Conservation (phyloP, 2,797 vertebrate species). For the Loris lydekkerianus region DNA sequence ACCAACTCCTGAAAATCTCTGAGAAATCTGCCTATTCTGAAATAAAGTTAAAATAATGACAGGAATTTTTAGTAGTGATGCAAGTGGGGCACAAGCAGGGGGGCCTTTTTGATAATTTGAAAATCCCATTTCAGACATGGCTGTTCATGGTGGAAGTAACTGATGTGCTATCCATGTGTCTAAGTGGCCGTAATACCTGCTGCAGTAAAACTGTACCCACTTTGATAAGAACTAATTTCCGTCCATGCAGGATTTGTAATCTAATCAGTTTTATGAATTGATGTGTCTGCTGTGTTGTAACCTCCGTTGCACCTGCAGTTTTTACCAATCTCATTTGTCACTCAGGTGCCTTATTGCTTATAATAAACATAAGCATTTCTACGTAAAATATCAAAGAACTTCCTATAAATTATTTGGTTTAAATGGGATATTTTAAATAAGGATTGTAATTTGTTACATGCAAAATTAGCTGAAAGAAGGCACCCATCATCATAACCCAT, state of each 20-base stretch:
- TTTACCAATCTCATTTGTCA: not conserved
- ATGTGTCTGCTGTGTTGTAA: not conserved
- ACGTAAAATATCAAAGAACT: constrained; percentile 29
- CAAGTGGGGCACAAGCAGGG: not conserved
- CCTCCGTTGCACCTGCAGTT: not conserved
- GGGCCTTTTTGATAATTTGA: not conserved
- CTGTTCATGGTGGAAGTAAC: not conserved
- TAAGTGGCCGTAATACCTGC: not conserved
- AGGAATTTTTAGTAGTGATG: not conserved
- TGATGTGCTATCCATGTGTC: not conserved
- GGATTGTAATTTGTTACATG: not conserved
- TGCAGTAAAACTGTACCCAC: not conserved
- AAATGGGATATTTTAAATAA: not conserved
- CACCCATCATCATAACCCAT: not conserved
- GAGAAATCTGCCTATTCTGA: not conserved
- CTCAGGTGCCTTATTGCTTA: not conserved
- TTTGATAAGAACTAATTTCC: not conserved
- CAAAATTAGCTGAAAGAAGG: not conserved
- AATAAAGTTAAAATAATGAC: constrained; percentile 4
- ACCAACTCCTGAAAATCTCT: not conserved
- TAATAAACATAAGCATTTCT: not conserved
- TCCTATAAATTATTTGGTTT: not conserved
- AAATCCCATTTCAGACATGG: not conserved
- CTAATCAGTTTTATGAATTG: not conserved
- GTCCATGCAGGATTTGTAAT: not conserved